Evolutionary conservation across 2,113 vertebrate genomes (phyloP).

Genomic region (Zosterops pallidus): DNA sequence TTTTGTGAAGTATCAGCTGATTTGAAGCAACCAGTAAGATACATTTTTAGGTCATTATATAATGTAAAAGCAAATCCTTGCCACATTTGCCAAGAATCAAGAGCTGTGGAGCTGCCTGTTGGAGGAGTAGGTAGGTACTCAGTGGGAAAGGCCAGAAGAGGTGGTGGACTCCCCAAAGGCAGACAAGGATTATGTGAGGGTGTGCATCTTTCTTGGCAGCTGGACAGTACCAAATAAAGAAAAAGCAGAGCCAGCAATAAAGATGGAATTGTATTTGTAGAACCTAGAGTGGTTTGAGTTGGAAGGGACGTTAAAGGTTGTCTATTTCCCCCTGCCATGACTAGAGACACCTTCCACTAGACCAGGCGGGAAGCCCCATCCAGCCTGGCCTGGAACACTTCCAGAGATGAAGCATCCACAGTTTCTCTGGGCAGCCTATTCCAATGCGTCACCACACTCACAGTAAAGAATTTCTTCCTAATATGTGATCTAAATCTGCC

Average conservation of each 20-base stretch:
- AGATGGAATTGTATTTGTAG: neutral
- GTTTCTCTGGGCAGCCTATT: neutral
- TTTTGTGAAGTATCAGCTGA: neutral
- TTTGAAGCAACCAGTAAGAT: neutral
- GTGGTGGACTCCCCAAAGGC: neutral
- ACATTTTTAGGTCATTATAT: neutral
- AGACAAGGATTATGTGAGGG: neutral
- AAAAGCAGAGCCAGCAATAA: neutral
- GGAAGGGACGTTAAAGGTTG: neutral
- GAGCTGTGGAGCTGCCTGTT: neutral
- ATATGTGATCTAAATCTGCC: neutral
- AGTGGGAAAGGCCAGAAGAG: neutral
- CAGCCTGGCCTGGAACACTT: neutral
- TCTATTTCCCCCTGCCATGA: neutral
- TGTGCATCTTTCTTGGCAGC: neutral
- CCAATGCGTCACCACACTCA: accelerated
- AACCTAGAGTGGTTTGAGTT: neutral
- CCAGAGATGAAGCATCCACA: neutral
- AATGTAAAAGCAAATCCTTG: neutral
- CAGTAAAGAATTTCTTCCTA: neutral
- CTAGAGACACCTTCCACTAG: neutral
- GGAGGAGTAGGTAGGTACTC: neutral
- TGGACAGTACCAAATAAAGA: neutral
- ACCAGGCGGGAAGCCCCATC: neutral
- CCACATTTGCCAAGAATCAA: neutral